Evolutionary conservation across 1,140 invertebrate genomes (phyloP), one percentile per base, ranked within the genome.

Genomic region (Heliconius hewitsoni): DNA sequence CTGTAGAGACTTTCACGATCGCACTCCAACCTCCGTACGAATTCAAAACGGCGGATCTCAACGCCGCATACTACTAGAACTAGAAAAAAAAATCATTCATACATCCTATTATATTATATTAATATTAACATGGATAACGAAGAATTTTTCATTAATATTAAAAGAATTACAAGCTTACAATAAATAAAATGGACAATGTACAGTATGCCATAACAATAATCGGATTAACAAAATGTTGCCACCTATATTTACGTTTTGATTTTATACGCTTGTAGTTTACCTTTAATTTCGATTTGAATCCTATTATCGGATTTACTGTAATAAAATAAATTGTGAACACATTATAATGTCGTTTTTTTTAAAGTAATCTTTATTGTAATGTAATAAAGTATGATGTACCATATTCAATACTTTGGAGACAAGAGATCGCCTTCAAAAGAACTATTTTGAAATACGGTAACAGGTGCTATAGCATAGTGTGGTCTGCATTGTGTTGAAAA

Each of bases 241-340:
- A 66, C 11, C 11, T 66, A 23, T 0, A 37, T 37, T 6, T 37
- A 37, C 34, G 34, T 1, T 37, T 37, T 8, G 19, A 9, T 66
- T 3, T 57, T 57, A 9, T 11, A n/a, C 23, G 60, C 23, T 66
- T 30, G 60, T 66, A 66, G 11, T 66, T 30, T 23, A 66, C 23
- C 60, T 66, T 13, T 66, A 30, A 66, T 30, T 66, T 66, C 60
- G 5, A 66, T 66, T 30, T 27, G 11, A 66, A 66, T 66, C 60
- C 60, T 66, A 66, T 66, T 66, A 66, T 27, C 11, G 60, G 60
- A 66, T 66, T 66, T 66, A 66, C 60, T 27, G 11, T 66, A 66
- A 30, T 27, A 16, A 66, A 13, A 30, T 66, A 66, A 13, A 66
- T 11, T 66, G 50, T 19, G 50, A 19, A 52, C 16, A 46, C 42